Conservation (phyloP, 2,888 invertebrate species). For the Temnothorax ravouxi region DNA sequence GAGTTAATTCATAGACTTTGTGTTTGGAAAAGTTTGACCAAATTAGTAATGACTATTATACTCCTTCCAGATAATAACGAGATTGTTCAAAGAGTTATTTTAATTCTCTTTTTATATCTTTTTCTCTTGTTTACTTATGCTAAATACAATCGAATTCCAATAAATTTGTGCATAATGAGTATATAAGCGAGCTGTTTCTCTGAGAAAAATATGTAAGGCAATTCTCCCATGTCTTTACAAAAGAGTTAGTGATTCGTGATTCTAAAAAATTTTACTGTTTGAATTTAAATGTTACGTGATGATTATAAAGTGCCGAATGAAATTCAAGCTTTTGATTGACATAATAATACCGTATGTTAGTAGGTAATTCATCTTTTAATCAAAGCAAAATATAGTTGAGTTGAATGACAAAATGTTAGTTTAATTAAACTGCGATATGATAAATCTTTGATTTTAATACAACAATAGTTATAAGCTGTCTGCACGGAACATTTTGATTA, state of each 20-base stretch:
- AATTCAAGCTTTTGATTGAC: neutral
- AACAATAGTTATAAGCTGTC: neutral
- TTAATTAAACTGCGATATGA: neutral
- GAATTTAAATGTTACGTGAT: conserved; percentile 7
- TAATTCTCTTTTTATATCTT: conserved; percentile 14
- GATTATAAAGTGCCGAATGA: neutral
- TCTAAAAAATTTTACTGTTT: neutral
- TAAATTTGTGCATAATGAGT: conserved; percentile 54
- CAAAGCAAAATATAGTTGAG: neutral
- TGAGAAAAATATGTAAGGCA: neutral
- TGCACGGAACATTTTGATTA: neutral
- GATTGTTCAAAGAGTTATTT: conserved; percentile 51
- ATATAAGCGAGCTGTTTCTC: conserved; percentile 16
- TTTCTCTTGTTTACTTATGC: conserved; percentile 35
- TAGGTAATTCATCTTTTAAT: conserved; percentile 16
- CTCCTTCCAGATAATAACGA: conserved; percentile 73
- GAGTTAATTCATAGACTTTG: conserved; percentile 82
- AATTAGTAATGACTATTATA: conserved; percentile 78
- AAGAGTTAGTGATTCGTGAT: neutral
- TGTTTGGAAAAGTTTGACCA: conserved; percentile 72
- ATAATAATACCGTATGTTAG: conserved; percentile 13
- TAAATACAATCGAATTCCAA: conserved; percentile 26
- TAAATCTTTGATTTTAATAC: conserved; percentile 13
- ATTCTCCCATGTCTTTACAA: neutral
- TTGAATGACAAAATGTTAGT: conserved; percentile 26